phyloP scores from a whole-genome alignment of 2,797 vertebrate species.

The Silurus lanzhouensis region DNA sequence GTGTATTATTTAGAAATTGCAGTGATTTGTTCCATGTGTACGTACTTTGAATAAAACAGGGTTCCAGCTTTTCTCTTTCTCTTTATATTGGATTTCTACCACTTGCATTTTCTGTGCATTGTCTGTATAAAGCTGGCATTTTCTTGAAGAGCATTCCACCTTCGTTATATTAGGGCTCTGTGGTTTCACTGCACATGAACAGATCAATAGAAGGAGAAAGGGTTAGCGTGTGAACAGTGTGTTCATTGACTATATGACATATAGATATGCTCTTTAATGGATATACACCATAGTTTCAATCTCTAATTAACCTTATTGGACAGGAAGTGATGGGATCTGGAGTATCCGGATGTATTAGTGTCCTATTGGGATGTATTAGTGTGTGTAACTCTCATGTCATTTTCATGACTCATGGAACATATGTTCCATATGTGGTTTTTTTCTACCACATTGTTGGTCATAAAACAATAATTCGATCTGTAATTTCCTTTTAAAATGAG shows the following conservation, averaged over 20 bases:
- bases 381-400: not conserved
- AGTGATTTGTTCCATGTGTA: not conserved
- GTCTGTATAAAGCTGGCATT: conserved; percentile 69
- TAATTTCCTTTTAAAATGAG: not conserved
- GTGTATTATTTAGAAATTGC: not conserved
- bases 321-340: not conserved
- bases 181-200: conserved; percentile 76
- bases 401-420: not conserved
- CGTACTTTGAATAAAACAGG: conserved; percentile 34
- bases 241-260: not conserved
- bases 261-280: not conserved
- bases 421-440: too few relatives aligned
- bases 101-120: conserved; percentile 40
- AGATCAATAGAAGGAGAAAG: conserved; percentile 7
- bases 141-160: conserved; percentile 66
- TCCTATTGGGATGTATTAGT: too few relatives aligned
- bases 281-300: not conserved
- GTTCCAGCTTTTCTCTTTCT: conserved; percentile 35
- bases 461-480: not conserved
- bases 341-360: not conserved
- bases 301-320: not conserved
- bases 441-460: not conserved
- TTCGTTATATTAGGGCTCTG: conserved; percentile 65
- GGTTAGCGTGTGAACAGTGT: not conserved
- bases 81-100: conserved; percentile 74